Conservation (phyloP, 2,797 vertebrate genomes). For the Cephalopachus bancanus region DNA sequence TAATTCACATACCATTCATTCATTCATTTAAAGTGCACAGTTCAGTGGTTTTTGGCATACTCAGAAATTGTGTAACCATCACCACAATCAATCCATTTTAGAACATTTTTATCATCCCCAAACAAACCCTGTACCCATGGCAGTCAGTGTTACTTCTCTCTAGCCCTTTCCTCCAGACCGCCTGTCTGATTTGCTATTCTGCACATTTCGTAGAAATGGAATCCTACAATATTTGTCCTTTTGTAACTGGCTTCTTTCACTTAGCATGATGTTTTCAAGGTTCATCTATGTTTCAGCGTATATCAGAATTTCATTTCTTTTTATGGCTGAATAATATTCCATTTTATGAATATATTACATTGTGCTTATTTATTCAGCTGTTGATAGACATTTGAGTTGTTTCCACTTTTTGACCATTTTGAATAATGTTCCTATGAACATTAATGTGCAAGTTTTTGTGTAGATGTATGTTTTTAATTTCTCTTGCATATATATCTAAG, state of each 20-base stretch:
- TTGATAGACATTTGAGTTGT: background rate
- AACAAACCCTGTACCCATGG: background rate
- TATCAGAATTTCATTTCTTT: background rate
- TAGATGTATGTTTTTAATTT: background rate
- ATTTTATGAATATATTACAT: background rate
- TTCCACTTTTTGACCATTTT: background rate
- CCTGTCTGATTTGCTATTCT: background rate
- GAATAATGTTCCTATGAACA: background rate
- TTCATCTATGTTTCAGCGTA: background rate
- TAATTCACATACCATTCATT: background rate
- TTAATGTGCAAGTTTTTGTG: background rate
- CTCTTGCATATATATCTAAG: background rate
- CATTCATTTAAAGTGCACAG: background rate
- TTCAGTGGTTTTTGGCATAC: conserved; percentile 6
- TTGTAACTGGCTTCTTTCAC: background rate
- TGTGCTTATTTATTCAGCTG: background rate
- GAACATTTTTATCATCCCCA: background rate
- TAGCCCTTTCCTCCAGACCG: background rate
- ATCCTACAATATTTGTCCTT: background rate
- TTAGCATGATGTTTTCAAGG: background rate
- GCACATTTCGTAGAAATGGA: background rate
- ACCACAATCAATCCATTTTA: conserved; percentile 10
- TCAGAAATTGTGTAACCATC: background rate
- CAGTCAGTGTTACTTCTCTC: background rate
- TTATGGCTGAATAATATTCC: background rate